phyloP scores from a whole-genome alignment of 2,113 vertebrate genomes.

The Budorcas taxicolor region DNA sequence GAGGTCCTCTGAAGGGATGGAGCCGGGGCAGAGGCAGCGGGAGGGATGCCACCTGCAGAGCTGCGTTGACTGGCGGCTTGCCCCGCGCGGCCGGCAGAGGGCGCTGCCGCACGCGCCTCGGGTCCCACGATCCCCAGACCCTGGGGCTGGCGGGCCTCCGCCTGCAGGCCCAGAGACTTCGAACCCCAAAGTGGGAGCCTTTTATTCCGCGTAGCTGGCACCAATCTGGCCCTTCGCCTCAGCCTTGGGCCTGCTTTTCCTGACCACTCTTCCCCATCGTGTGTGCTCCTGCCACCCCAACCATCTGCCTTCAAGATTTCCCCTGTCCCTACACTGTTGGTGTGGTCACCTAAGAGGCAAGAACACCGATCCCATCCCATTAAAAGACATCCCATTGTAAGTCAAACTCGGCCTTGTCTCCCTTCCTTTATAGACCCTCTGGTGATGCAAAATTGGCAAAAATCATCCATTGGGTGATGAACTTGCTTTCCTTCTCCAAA shows the following conservation, averaged over 20 bases:
- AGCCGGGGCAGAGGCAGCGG: constrained; percentile 23
- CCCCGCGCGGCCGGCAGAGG: constrained; percentile 45
- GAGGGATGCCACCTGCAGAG: constrained; percentile 25
- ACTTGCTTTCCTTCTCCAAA: constrained; percentile 36
- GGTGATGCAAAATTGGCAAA: constrained; percentile 12
- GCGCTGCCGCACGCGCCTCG: constrained; percentile 53
- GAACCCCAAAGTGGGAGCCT: background rate
- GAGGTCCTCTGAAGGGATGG: background rate
- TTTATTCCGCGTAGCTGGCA: background rate
- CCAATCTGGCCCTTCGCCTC: background rate
- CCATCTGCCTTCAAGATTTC: background rate
- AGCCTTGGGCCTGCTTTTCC: background rate
- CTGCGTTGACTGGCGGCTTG: background rate
- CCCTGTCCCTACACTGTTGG: background rate
- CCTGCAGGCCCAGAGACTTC: background rate
- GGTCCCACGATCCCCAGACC: background rate
- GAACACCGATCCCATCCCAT: background rate
- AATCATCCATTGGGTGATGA: background rate
- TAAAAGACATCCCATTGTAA: background rate
- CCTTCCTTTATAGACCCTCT: background rate
- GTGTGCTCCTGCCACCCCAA: background rate
- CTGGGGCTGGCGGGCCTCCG: background rate
- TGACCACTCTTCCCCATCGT: background rate
- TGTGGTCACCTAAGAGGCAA: background rate
- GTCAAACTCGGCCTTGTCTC: background rate